These are phyloP conservation scores for Molanna angustata DNA, from an alignment of 2,888 invertebrate species.

Conservation along the genomic window DNA sequence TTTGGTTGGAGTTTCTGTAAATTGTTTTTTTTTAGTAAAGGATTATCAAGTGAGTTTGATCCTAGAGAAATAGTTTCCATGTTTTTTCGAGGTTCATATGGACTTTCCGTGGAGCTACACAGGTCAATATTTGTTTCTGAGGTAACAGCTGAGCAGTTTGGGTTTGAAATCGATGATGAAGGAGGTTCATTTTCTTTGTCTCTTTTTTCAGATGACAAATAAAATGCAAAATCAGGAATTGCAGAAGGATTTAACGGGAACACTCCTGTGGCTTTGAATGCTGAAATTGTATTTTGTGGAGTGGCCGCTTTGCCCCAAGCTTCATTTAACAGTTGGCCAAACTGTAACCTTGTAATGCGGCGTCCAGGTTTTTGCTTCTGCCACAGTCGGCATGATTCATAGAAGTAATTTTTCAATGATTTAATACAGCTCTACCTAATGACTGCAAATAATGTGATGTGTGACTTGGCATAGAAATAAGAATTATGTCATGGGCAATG, in stretches of 20 bases:
- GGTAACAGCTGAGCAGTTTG: too few species aligned
- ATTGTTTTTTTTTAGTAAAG: background rate
- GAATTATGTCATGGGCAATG: conserved; percentile 33
- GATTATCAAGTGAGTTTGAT: background rate
- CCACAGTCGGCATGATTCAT: background rate
- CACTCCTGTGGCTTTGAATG: background rate
- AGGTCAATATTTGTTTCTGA: too few species aligned
- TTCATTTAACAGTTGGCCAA: background rate
- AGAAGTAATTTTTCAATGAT: background rate
- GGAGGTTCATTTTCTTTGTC: too few species aligned
- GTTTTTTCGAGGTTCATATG: background rate
- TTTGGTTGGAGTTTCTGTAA: too few species aligned
- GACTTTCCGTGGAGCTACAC: background rate
- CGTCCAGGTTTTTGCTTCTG: background rate
- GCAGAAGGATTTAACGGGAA: background rate
- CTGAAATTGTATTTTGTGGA: background rate
- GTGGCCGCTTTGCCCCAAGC: background rate
- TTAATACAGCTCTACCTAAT: background rate
- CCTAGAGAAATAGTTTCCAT: background rate
- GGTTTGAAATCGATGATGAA: too few species aligned
- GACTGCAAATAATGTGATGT: background rate
- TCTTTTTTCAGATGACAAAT: background rate
- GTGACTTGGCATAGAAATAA: conserved; percentile 34
- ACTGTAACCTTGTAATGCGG: background rate
- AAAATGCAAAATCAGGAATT: background rate